Conservation (phyloP, 2,888 invertebrate genomes). For the Mythimna pallens region DNA sequence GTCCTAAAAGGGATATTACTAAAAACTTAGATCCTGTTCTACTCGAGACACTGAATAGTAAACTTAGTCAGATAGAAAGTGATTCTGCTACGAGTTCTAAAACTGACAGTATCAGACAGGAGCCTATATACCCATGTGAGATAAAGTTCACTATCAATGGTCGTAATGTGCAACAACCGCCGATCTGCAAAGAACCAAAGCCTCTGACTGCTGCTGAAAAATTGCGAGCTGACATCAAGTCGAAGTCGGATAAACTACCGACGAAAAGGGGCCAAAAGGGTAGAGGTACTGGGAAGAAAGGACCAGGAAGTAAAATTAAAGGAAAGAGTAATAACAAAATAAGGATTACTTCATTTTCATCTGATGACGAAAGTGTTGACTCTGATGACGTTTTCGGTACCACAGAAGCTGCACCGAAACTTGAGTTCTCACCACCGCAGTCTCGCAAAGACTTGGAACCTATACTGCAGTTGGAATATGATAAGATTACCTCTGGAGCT, state of each 20-base stretch:
- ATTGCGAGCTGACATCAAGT: slow-evolving; percentile 88
- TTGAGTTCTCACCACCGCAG: slow-evolving; percentile 94
- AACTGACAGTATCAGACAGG: slow-evolving; percentile 92
- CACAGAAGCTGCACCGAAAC: slow-evolving; percentile 93
- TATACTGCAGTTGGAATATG: slow-evolving; percentile 93
- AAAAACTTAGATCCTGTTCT: slow-evolving; percentile 92
- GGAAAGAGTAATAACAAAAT: slow-evolving; percentile 93
- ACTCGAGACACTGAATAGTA: slow-evolving; percentile 93
- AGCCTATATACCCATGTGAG: slow-evolving; percentile 89
- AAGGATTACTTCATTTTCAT: slow-evolving; percentile 94
- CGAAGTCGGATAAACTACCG: slow-evolving; percentile 91
- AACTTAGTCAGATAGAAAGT: slow-evolving; percentile 94
- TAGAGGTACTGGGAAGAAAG: slow-evolving; percentile 91
- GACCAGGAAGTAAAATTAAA: slow-evolving; percentile 90
- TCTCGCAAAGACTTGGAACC: slow-evolving; percentile 94
- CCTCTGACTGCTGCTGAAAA: slow-evolving; percentile 87
- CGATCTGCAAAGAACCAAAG: slow-evolving; percentile 84
- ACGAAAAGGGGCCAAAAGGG: slow-evolving; percentile 92
- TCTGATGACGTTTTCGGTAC: slow-evolving; percentile 95
- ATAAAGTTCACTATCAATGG: slow-evolving; percentile 89
- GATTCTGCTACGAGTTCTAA: slow-evolving; percentile 94
- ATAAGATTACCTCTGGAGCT: slow-evolving; percentile 92
- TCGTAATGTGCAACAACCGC: slow-evolving; percentile 83
- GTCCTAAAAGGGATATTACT: slow-evolving; percentile 93
- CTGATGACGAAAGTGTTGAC: slow-evolving; percentile 94